Percentiles rank a stretch among this genome's conserved stretches.
These are phyloP conservation scores for Campoplex nolae DNA, from an alignment of 2,888 invertebrate genomes.

Conservation along the genomic window DNA sequence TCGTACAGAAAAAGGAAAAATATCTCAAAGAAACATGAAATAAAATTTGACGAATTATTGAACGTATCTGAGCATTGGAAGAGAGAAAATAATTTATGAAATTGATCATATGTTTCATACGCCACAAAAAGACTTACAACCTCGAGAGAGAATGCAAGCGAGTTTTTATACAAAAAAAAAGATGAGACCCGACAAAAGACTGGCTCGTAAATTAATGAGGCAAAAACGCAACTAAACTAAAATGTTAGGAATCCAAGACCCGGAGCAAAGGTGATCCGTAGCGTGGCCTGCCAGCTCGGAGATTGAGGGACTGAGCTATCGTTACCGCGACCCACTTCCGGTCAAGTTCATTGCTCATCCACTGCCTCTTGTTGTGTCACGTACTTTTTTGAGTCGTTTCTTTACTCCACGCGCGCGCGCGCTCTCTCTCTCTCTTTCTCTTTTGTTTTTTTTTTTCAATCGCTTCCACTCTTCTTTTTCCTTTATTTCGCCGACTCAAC, in stretches of 20 bases:
- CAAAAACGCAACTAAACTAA: conserved; percentile 19
- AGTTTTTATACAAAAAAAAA: neutral
- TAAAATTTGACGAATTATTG: neutral
- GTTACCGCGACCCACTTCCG: conserved; percentile 81
- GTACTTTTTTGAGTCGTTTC: conserved; percentile 16
- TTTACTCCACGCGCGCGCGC: conserved; percentile 14
- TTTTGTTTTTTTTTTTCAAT: conserved; percentile 15
- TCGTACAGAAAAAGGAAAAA: neutral
- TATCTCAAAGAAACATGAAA: neutral
- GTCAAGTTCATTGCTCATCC: conserved; percentile 83
- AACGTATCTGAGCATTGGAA: neutral
- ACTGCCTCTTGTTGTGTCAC: conserved; percentile 69
- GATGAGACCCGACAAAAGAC: neutral
- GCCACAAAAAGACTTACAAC: neutral
- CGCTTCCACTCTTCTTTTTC: conserved; percentile 3
- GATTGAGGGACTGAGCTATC: conserved; percentile 70
- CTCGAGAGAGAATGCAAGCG: neutral
- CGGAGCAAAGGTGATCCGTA: conserved; percentile 47
- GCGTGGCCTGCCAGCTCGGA: conserved; percentile 34
- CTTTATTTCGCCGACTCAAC: neutral
- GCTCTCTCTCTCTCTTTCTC: conserved; percentile 30
- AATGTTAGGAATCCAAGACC: conserved; percentile 21
- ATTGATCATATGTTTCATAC: neutral
- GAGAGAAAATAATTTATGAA: neutral
- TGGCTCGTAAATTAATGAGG: conserved; percentile 5